Conservation (phyloP, 2,888 invertebrate species). For the Gari tellinella region DNA sequence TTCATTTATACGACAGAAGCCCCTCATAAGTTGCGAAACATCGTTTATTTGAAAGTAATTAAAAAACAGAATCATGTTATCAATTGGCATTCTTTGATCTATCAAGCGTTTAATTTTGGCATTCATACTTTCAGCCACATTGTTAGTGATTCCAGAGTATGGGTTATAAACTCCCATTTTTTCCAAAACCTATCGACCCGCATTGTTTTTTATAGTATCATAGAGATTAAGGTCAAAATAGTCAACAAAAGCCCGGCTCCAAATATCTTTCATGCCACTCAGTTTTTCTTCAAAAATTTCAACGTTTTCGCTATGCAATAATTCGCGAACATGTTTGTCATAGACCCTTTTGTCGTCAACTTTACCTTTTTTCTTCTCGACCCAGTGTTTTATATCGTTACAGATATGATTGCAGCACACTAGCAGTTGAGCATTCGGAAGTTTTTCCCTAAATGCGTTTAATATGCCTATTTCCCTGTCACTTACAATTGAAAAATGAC, state of each 20-base stretch:
- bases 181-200: slow-evolving; percentile 29
- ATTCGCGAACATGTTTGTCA: too few species aligned
- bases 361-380: too few species aligned
- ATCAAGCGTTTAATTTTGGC: slow-evolving; percentile 38
- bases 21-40: slow-evolving; percentile 20
- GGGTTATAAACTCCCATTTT: slow-evolving; percentile 10
- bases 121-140: slow-evolving; percentile 41
- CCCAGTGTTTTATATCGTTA: too few species aligned
- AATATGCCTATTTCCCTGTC: too few species aligned
- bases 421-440: too few species aligned
- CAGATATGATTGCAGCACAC: too few species aligned
- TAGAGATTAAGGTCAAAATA: slow-evolving; percentile 35
- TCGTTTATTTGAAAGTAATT: slow-evolving; percentile 36
- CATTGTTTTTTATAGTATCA: too few species aligned
- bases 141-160: slow-evolving; percentile 48
- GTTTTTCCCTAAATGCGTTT: slow-evolving; percentile 19
- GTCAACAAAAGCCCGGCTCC: slow-evolving; percentile 22
- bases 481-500: too few species aligned
- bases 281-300: too few species aligned
- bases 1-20: slow-evolving; percentile 36
- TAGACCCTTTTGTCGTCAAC: too few species aligned
- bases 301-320: too few species aligned
- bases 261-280: slow-evolving; percentile 10
- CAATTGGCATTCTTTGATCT: slow-evolving; percentile 31
- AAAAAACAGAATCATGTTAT: slow-evolving; percentile 35